Evolutionary conservation across 2,113 vertebrate species (phyloP).

Genomic region (Gallinago undulata): DNA sequence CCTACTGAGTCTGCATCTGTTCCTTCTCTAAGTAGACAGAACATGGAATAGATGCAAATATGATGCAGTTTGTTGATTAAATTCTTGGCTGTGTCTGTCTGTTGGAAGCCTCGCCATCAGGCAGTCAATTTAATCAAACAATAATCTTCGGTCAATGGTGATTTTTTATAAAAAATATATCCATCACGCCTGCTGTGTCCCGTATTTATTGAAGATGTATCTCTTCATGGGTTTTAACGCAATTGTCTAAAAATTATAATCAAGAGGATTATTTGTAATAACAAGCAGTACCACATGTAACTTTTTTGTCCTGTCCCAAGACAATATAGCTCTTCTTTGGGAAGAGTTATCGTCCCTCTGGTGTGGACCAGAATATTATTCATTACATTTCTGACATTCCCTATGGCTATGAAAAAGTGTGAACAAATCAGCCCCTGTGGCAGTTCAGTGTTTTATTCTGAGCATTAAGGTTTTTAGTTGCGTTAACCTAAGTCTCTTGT

Average conservation of each 20-base stretch:
- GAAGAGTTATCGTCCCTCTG: background rate
- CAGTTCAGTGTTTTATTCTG: background rate
- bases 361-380: constrained; percentile 17
- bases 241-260: background rate
- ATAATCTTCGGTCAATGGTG: constrained; percentile 49
- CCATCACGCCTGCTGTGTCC: background rate
- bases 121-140: constrained; percentile 60
- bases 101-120: constrained; percentile 30
- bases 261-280: constrained; percentile 11
- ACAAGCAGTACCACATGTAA: background rate
- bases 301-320: background rate
- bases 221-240: background rate
- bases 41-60: constrained; percentile 58
- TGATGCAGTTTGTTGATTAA: constrained; percentile 65
- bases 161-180: background rate
- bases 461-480: background rate
- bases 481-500: background rate
- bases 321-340: background rate
- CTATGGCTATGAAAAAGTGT: background rate
- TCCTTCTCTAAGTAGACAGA: constrained; percentile 47
- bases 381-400: constrained; percentile 19
- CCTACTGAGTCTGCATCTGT: constrained; percentile 64
- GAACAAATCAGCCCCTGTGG: background rate
- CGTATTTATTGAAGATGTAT: constrained; percentile 25
- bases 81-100: constrained; percentile 57